A percentile compares a stretch with the other conserved stretches of the same genome.
Conservation (phyloP, 1,140 invertebrate genomes). For the Caenorhabditis latens region DNA sequence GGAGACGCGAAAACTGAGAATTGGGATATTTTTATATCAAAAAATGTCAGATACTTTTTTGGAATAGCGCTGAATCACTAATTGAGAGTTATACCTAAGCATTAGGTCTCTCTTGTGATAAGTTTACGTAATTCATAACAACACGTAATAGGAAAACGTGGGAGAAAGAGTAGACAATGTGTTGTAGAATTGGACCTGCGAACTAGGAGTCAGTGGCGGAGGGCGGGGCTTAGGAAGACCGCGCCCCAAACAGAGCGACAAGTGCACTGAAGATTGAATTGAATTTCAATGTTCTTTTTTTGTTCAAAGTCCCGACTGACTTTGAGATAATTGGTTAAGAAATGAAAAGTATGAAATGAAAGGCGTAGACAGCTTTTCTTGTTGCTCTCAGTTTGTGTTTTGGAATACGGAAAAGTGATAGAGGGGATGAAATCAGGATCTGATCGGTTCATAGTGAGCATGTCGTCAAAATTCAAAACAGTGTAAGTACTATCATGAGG, state of each 20-base stretch:
- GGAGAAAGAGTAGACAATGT: not conserved
- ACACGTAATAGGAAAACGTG: not conserved
- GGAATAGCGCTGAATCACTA: not conserved
- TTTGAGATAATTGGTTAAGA: not conserved
- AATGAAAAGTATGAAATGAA: not conserved
- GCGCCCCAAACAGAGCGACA: not conserved
- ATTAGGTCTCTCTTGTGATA: constrained; percentile 12
- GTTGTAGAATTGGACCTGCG: not conserved
- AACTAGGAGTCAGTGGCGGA: not conserved
- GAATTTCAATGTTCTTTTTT: not conserved
- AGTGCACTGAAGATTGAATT: not conserved
- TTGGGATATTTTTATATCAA: constrained; percentile 11
- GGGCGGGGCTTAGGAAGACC: constrained; percentile 2
- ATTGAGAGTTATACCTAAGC: not conserved
- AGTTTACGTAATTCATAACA: constrained; percentile 13
- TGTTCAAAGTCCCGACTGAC: not conserved
- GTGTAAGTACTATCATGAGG: constrained; percentile 8
- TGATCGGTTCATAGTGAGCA: not conserved
- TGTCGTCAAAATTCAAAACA: constrained; percentile 24
- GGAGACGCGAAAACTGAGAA: not conserved
- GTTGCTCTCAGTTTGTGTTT: not conserved
- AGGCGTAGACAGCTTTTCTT: not conserved
- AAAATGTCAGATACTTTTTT: constrained; percentile 43
- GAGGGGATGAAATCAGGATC: constrained; percentile 9
- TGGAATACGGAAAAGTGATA: too few species aligned